These are phyloP conservation scores for Limnephilus lunatus DNA, from an alignment of 2,888 invertebrate genomes.

Conservation along the genomic window DNA sequence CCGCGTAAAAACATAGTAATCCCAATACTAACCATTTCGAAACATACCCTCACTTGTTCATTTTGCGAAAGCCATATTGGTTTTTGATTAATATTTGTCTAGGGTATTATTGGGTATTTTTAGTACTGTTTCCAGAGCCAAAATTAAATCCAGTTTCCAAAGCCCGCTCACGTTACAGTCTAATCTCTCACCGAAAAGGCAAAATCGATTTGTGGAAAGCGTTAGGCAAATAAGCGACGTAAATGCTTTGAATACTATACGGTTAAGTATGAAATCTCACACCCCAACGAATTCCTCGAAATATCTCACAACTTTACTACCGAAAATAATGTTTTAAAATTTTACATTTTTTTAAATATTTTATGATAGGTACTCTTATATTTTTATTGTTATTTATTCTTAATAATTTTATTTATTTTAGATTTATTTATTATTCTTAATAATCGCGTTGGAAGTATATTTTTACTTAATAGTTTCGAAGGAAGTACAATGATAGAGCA, in stretches of 20 bases:
- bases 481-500: background rate
- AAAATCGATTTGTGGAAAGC: background rate
- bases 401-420: no score
- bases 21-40: background rate
- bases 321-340: background rate
- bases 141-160: conserved; percentile 14
- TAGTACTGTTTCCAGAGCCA: background rate
- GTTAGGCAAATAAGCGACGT: background rate
- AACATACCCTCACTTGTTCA: background rate
- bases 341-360: background rate
- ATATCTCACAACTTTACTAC: background rate
- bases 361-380: no score
- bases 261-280: background rate
- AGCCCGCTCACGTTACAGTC: background rate
- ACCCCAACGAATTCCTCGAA: background rate
- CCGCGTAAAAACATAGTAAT: background rate
- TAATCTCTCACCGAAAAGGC: conserved; percentile 1
- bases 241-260: background rate
- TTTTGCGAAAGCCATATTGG: conserved; percentile 16
- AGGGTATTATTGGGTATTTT: conserved; percentile 9
- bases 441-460: no score
- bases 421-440: no score
- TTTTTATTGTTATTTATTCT: no score
- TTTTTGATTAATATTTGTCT: background rate
- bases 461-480: background rate